Percentiles rank a stretch among this genome's conserved stretches.
Conservation (phyloP, 2,113 vertebrate species). For the Epinephelus moara region DNA sequence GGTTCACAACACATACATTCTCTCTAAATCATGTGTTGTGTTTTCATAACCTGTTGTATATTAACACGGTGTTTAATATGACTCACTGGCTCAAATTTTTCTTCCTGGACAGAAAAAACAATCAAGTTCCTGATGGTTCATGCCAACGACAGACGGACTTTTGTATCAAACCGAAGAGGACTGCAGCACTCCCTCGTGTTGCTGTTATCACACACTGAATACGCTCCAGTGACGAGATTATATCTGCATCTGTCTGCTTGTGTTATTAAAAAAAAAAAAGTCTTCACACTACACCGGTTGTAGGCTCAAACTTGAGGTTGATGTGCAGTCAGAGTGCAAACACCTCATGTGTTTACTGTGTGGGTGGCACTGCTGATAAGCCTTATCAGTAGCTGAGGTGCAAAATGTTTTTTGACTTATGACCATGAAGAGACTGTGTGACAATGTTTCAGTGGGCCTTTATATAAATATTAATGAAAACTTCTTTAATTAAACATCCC, state of each 20-base stretch:
- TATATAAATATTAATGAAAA: too few species aligned
- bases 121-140: not conserved
- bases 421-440: too few species aligned
- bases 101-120: conserved; percentile 30
- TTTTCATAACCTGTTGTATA: not conserved
- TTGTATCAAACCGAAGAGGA: conserved; percentile 7
- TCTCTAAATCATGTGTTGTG: not conserved
- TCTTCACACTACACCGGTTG: not conserved
- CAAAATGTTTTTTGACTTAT: not conserved
- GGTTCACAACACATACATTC: not conserved
- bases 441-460: not conserved
- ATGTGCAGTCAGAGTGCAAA: conserved; percentile 9
- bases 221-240: not conserved
- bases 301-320: not conserved
- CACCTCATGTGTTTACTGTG: not conserved
- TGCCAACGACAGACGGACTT: not conserved
- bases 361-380: not conserved
- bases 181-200: conserved; percentile 12
- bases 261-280: not conserved
- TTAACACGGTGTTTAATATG: not conserved
- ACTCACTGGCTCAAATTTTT: not conserved
- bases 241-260: not conserved
- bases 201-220: conserved; percentile 17
- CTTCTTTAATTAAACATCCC: not conserved
- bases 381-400: not conserved